Evolutionary conservation across 2,888 invertebrate genomes (phyloP).

Genomic region (Apocheima hispidaria): DNA sequence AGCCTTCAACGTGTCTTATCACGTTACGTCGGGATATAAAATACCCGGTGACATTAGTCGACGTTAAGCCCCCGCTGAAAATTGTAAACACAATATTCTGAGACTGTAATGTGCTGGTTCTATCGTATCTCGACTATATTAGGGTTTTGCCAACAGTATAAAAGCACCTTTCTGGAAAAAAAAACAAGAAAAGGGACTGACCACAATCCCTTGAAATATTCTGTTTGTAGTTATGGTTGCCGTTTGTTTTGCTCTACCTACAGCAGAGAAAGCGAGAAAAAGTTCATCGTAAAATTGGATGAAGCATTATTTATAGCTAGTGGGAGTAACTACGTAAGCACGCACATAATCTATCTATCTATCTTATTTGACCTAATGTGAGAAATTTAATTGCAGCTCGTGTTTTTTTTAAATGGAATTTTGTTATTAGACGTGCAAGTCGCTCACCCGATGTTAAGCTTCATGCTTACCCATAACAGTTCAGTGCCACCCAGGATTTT

Average conservation of each 20-base stretch:
- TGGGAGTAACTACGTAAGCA: no score
- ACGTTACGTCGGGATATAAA: conserved; percentile 42
- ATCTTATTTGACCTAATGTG: no score
- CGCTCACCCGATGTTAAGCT: no score
- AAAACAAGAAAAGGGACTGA: neutral
- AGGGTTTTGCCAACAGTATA: conserved; percentile 7
- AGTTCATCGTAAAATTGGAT: no score
- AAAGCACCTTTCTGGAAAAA: conserved; percentile 1
- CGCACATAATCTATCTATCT: no score
- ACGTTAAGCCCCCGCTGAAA: conserved; percentile 35
- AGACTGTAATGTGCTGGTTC: conserved; percentile 22
- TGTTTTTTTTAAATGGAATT: no score
- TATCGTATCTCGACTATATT: conserved; percentile 17
- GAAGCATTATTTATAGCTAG: no score
- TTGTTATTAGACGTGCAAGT: no score
- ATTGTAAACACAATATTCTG: conserved; percentile 41
- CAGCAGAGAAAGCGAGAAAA: no score
- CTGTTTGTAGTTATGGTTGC: neutral
- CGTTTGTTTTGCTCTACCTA: neutral
- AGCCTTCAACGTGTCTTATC: conserved; percentile 45
- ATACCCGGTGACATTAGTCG: conserved; percentile 38
- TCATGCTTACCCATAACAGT: no score
- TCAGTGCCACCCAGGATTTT: no score
- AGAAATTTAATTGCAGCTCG: no score
- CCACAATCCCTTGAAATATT: neutral